Base-by-base conservation (phyloP, 2,797 vertebrate genomes). In the Sebastes reedi region DNA sequence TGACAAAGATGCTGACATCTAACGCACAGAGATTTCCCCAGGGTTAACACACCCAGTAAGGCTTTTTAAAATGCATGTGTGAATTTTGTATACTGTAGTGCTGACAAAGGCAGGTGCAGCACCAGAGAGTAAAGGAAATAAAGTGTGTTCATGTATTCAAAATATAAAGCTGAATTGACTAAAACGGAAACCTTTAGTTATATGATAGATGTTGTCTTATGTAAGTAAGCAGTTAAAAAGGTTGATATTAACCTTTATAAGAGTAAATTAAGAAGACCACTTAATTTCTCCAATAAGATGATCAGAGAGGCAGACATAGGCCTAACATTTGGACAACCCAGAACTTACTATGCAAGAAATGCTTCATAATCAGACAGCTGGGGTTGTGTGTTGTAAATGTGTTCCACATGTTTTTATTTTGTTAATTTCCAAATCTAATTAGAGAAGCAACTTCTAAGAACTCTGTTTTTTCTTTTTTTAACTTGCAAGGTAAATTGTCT, bases 11-110 rank as follows among this genome's bases (percentile, higher is more conserved):
- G 69, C 75, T 72, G 76, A 83, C 7, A 6, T 71, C 58, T 52
- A 64, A 75, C 62, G 56, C 34, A 24, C 39, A 68, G 65, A 56
- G 11, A 62, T 58, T 70, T 70, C 30, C 55, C 54, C 36, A 85
- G 75, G 83, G 85, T 82, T 75, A 77, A 80, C 42, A 78, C 60
- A 74, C 20, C 24, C 34, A 75, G 29, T 18, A 46, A 27, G 24
- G 16, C 65, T 66, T 67, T 74, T 42, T 25, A 67, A 62, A 71
- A 73, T 66, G 62, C 70, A 16, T 55, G 20, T 50, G 18, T 46
- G 58, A 29, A 39, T 56, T 66, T 36, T 25, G 20, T 9, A 6
- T 10, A 66, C 14, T 29, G 32, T n/a, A 8, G 54, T 18, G 39
- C 60, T 58, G 59, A 64, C 8, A 59, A 67, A 42, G 39, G 22